Conservation (phyloP, 2,888 invertebrate genomes). For the Aleiodes testaceus region DNA sequence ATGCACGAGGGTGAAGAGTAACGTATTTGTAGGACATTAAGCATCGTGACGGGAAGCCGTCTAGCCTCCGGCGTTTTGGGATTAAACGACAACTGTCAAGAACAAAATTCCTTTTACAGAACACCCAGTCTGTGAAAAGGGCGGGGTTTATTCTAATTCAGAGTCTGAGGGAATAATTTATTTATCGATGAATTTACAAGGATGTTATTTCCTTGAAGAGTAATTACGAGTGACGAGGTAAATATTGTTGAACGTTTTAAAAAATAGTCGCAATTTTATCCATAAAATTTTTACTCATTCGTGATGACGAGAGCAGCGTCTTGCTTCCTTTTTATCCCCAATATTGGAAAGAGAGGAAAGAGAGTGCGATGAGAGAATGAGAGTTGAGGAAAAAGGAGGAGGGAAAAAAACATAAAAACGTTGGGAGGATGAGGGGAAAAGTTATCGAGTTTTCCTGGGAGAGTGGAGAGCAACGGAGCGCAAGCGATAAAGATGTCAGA, state of each 20-base stretch:
- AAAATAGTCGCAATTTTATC: too few relatives aligned
- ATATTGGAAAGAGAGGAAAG: constrained; percentile 4
- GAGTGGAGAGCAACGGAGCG: constrained; percentile 37
- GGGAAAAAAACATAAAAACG: constrained; percentile 33
- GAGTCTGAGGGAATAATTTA: not conserved
- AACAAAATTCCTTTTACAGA: constrained; percentile 35
- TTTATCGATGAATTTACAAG: too few relatives aligned
- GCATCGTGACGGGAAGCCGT: constrained; percentile 49
- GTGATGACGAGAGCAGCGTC: constrained; percentile 7
- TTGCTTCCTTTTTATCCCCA: constrained; percentile 10
- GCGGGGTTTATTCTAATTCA: constrained; percentile 25
- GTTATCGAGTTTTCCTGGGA: constrained; percentile 43
- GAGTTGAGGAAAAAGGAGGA: not conserved
- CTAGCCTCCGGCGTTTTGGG: constrained; percentile 53
- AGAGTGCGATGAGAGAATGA: not conserved
- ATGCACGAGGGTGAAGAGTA: constrained; percentile 10
- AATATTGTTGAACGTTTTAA: too few relatives aligned
- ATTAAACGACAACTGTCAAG: constrained; percentile 60
- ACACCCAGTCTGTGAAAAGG: constrained; percentile 8
- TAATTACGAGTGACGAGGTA: too few relatives aligned
- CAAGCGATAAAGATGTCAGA: constrained; percentile 37
- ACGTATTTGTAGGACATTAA: constrained; percentile 42
- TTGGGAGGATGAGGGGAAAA: constrained; percentile 37
- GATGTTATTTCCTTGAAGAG: too few relatives aligned
- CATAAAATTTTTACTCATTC: constrained; percentile 18